Base-by-base conservation (phyloP, 2,797 vertebrate species). In the Etheostoma perlongum region DNA sequence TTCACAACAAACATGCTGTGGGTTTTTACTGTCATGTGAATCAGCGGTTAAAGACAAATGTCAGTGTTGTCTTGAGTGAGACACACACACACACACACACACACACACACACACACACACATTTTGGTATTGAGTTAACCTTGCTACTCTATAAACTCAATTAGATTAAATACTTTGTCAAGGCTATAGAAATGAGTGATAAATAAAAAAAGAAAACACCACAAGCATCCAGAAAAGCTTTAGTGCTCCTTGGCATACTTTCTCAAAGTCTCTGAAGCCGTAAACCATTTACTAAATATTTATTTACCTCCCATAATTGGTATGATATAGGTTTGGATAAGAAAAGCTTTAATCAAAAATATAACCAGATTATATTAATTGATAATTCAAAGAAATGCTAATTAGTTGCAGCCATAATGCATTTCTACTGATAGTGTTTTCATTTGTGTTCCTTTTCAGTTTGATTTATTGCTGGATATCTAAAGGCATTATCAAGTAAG, bases 61-160 rank as follows among this genome's bases (percentile, higher is more conserved):
- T 5, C 30, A 30, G 5, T 30, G 47, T 63, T 7, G 23, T 58
- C 27, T n/a, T 57, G 25, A 55, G n/a, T 40, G 16, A 55, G 15
- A 30, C 5, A 30, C 46, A 9, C 2, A 36, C 33, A 36, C 8
- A 33, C 33, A 36, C 7, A 36, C 33, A 36, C 7, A 36, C 33
- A 36, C 2, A 36, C 8, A 36, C 27, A 27, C 44, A 33, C 1
- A 33, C 33, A 36, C 8, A 36, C 33, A 36, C 2, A 36, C 9
- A 36, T 2, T 54, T 53, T 61, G 10, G 10, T 57, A 52, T 74
- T 62, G 78, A 65, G 53, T 76, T 76, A 65, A 74, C 62, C n/a
- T 58, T 72, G 74, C 49, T 15, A 2, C 54, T 78, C 30, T 27
- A 4, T 64, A 16, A 64, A 65, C 10, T 19, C 30, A 61, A 36